Base-by-base conservation (phyloP, 2,113 vertebrate genomes). In the Psettodes erumei region DNA sequence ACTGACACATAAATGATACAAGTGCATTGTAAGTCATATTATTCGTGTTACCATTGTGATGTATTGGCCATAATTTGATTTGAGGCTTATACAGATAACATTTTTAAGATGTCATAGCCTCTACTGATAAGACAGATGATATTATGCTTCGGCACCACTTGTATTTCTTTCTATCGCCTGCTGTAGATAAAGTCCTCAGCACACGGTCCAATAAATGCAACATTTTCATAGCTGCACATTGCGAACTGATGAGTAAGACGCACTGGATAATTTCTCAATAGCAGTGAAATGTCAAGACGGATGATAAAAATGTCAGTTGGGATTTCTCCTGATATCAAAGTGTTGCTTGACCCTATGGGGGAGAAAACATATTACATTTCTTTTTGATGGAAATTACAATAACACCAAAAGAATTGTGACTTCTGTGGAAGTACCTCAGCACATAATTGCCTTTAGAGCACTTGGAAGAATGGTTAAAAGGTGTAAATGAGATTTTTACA, bases 201-300 rank as follows among this genome's bases (percentile, higher is more conserved):
- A 50, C 75, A 37, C 2, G 13, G 28, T 51, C 28, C 32, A 59
- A 23, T 61, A 55, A n/a, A 63, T 23, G 70, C 18, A 68, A 55
- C 8, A 33, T 27, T 76, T 67, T 55, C 11, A 19, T 60, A 25
- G 47, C 47, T 32, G 32, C 77, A 50, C 32, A 15, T 61, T 59
- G 43, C 27, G 35, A 69, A 8, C 38, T 19, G 35, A 38, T 54
- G 69, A 54, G 48, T 43, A 28, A 66, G 8, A 55, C 2, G 6
- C 3, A 12, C 70, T 85, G 80, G 64, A n/a, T 65, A 37, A 55
- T 69, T 73, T 86, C 69, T 75, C 51, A 54, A 15, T 78, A 76
- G 68, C 19, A 16, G 11, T 30, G 43, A 83, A 84, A 84, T 71
- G 77, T 77, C 78, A 71, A 59, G 50, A 53, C 38, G 43, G 54